phyloP scores from a whole-genome alignment of 1,140 invertebrate species.

The Macrobrachium nipponense region DNA sequence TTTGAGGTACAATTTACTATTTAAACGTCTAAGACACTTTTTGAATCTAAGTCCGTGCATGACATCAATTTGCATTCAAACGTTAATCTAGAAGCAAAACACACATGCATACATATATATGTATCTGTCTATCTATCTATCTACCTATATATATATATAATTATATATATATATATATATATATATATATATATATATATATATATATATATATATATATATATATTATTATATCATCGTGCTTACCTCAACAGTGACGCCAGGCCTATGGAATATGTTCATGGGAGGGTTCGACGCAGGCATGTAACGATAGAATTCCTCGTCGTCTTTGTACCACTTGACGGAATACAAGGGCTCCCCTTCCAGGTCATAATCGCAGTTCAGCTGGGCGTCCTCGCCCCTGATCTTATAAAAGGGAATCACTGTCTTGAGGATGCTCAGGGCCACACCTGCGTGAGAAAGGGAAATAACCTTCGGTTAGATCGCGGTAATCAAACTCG shows the following conservation, averaged over 20 bases:
- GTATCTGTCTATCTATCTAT: not conserved
- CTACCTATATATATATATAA: not conserved
- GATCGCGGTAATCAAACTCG: not conserved
- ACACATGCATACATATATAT: constrained; percentile 18
- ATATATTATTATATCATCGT: constrained; percentile 12
- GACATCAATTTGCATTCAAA: no score
- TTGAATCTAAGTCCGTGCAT: no score
- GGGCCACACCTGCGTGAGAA: constrained; percentile 34
- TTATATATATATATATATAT: not conserved
- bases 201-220: constrained; percentile 11
- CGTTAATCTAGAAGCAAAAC: no score
- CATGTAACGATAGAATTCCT: constrained; percentile 87
- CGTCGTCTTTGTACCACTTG: constrained; percentile 88
- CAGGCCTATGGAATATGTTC: constrained; percentile 75
- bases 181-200: constrained; percentile 12
- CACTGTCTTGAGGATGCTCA: constrained; percentile 76
- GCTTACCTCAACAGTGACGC: constrained; percentile 82
- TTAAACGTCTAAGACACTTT: not conserved
- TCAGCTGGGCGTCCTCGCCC: constrained; percentile 77
- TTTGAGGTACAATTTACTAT: not conserved
- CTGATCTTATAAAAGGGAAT: constrained; percentile 78
- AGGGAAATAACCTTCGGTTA: not conserved
- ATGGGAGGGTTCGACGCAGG: constrained; percentile 75
- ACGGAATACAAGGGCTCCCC: constrained; percentile 84
- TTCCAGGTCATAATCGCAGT: constrained; percentile 84